phyloP scores from a whole-genome alignment of 2,797 vertebrate genomes.

The Danio jaintianensis region DNA sequence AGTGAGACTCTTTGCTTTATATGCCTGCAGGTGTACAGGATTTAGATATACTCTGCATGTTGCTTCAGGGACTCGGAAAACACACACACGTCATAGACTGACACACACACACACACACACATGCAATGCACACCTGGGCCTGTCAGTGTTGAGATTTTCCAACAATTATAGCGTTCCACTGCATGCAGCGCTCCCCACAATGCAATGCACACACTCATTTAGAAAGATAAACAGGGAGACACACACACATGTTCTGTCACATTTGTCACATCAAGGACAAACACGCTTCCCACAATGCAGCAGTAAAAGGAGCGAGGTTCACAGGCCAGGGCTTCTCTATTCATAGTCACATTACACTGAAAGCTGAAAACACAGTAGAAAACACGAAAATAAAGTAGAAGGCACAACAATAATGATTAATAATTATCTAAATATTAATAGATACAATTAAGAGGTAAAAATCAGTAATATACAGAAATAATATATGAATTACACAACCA shows the following conservation, averaged over 20 bases:
- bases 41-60: constrained; percentile 20
- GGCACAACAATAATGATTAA: background rate
- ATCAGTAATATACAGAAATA: too few relatives aligned
- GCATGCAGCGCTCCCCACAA: background rate
- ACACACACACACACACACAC: constrained; percentile 25
- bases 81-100: constrained; percentile 15
- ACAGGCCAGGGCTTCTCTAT: constrained; percentile 3
- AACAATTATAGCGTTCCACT: constrained; percentile 20
- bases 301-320: background rate
- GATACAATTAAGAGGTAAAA: too few relatives aligned
- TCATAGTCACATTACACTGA: background rate
- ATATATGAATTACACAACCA: too few relatives aligned
- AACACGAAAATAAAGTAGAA: background rate
- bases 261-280: constrained; percentile 34
- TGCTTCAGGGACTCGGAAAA: constrained; percentile 5
- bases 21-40: constrained; percentile 52
- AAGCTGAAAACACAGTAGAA: background rate
- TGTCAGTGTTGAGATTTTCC: constrained; percentile 44
- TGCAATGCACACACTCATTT: constrained; percentile 13
- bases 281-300: constrained; percentile 7
- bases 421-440: too few relatives aligned
- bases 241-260: background rate
- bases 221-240: constrained; percentile 21
- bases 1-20: constrained; percentile 73
- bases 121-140: constrained; percentile 20